Base-by-base conservation (phyloP, 2,797 vertebrate genomes). In the Oreonectes daqikongensis region DNA sequence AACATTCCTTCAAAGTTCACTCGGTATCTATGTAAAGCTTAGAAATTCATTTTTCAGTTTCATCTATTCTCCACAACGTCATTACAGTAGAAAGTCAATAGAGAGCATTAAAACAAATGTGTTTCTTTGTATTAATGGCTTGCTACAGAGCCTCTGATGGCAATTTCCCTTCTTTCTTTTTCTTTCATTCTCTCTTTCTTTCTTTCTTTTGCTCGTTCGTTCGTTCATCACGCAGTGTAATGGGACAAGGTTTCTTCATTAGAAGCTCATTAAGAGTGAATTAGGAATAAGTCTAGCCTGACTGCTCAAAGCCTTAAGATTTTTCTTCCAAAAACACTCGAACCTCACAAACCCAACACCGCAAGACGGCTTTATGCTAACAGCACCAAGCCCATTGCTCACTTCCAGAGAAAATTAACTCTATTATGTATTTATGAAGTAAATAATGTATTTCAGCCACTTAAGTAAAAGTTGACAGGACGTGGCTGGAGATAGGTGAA, bases 201-300 rank as follows among this genome's bases (percentile, higher is more conserved):
- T 66, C 80, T 30, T 40, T 35, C 32, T 60, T 17, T 63, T n/a
- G n/a, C 4, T 14, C 50, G 59, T 72, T 68, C 70, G 81, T 81
- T 66, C 80, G 26, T 40, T 35, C 32, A 57, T 17, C 60, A 40
- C 12, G 59, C 4, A 18, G 70, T 69, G 63, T 68, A 74, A 86
- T 82, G 57, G 20, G 77, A 79, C 79, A 87, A 82, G 83, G 81
- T 78, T 81, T 75, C 67, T 52, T 65, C 82, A 85, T 76, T 83
- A 79, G 86, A 84, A 83, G 76, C 86, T 87, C 82, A 86, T 86
- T 88, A 90, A 60, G 61, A 64, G 10, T 30, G 38, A 72, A 86
- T 57, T 76, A 82, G 69, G 84, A 84, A 88, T 90, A 86, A 86
- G 71, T 69, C 1, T 52, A 75, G 38, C 75, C 42, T n/a, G 32